A percentile compares a stretch with the other conserved stretches of the same genome.
phyloP scores from a whole-genome alignment of 2,113 vertebrate genomes.

The Rhabdornis inornatus region DNA sequence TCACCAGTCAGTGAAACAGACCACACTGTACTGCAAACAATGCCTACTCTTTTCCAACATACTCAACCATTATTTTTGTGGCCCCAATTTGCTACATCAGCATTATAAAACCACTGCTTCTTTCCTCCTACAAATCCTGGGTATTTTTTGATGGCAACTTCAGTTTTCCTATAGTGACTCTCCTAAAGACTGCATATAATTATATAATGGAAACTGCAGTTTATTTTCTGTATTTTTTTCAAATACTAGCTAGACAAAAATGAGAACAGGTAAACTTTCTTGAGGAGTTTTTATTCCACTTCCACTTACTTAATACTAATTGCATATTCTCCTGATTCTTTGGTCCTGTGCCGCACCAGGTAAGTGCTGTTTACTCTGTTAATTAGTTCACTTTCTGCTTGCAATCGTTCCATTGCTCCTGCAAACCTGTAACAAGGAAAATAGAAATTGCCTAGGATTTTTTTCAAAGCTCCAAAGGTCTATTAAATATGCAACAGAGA shows the following conservation, averaged over 20 bases:
- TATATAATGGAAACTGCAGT: not conserved
- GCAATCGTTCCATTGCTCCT: conserved; percentile 90
- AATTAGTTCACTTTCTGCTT: conserved; percentile 91
- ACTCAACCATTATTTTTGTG: not conserved
- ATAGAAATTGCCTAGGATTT: not conserved
- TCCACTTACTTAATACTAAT: conserved; percentile 97
- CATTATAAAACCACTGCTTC: not conserved
- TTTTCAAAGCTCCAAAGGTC: not conserved
- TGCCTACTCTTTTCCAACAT: not conserved
- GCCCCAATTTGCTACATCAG: not conserved
- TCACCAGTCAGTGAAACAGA: not conserved
- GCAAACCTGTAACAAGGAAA: conserved; percentile 84
- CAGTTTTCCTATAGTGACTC: not conserved
- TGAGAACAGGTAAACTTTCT: conserved; percentile 16
- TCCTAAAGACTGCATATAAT: not conserved
- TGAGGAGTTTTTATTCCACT: conserved; percentile 60
- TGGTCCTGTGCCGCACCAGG: conserved; percentile 91
- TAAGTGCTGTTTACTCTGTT: conserved; percentile 94
- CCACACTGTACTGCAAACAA: not conserved
- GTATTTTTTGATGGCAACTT: not conserved
- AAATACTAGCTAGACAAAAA: not conserved
- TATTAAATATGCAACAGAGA: not conserved
- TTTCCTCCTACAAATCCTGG: not conserved
- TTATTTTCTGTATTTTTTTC: not conserved
- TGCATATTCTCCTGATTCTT: conserved; percentile 92